Evolutionary conservation across 1,140 invertebrate genomes (phyloP).

Genomic region (Zaprionus vittiger): DNA sequence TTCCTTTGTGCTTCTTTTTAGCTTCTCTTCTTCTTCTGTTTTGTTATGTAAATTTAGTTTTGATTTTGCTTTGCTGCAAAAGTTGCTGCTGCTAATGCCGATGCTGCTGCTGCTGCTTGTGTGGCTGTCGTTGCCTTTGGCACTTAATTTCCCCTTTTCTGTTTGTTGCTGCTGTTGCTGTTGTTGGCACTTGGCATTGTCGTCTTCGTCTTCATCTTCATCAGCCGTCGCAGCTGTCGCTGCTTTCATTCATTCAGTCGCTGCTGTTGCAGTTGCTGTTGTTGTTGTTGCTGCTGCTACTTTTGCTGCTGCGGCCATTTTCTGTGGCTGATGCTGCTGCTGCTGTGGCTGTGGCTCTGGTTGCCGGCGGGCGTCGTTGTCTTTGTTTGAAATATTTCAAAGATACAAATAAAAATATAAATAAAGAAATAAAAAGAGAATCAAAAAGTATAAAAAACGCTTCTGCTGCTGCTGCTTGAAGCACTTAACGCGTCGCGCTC

Average conservation of each 20-base stretch:
- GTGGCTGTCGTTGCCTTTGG: constrained; percentile 57
- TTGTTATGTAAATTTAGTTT: constrained; percentile 66
- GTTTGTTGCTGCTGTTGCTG: constrained; percentile 29
- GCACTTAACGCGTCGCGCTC: constrained; percentile 36
- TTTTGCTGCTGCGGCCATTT: constrained; percentile 16
- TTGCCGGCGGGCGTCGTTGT: constrained; percentile 24
- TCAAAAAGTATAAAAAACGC: constrained; percentile 8
- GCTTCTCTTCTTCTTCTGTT: constrained; percentile 26
- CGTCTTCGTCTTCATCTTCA: constrained; percentile 48
- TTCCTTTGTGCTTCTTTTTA: constrained; percentile 8
- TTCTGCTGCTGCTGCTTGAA: constrained; percentile 28
- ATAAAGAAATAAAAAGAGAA: constrained; percentile 22
- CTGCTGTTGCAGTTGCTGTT: constrained; percentile 4
- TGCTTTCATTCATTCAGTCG: constrained; percentile 50
- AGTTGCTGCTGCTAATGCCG: constrained; percentile 26
- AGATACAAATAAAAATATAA: constrained; percentile 31
- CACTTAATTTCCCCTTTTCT: constrained; percentile 61
- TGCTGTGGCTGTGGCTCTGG: constrained; percentile 22
- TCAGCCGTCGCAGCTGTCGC: constrained; percentile 52
- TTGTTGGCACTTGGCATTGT: constrained; percentile 58
- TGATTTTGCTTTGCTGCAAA: constrained; percentile 48
- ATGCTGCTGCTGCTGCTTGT: constrained; percentile 24
- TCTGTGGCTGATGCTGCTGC: constrained; percentile 20
- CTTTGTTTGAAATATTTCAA: constrained; percentile 38
- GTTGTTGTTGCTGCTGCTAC: constrained; percentile 6